Conservation (phyloP, 1,140 invertebrate species). For the Bombus vancouverensis region DNA sequence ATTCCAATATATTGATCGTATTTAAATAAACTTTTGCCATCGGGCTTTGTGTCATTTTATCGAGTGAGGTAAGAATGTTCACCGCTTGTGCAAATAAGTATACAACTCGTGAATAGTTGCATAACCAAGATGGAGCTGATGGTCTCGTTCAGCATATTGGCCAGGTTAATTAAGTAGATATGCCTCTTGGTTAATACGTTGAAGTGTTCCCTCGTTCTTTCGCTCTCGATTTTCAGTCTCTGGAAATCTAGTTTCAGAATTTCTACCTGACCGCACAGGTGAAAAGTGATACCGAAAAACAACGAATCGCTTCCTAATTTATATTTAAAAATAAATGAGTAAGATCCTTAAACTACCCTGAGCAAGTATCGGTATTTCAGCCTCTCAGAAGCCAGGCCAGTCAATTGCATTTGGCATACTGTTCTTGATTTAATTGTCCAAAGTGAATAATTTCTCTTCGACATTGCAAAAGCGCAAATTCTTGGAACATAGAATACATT, state of each 20-base stretch:
- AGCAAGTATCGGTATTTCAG: neutral
- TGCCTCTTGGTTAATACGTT: conserved; percentile 22
- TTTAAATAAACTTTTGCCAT: neutral
- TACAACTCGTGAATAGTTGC: conserved; percentile 50
- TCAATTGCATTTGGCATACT: no score
- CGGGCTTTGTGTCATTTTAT: neutral
- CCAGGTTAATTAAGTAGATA: conserved; percentile 17
- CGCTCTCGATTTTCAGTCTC: neutral
- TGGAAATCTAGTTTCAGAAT: conserved; percentile 37
- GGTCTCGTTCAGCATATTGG: conserved; percentile 19
- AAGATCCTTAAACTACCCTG: neutral
- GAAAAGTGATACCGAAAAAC: conserved; percentile 50
- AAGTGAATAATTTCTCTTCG: no score
- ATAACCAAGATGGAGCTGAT: conserved; percentile 17
- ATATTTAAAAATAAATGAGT: neutral
- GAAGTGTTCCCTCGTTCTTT: neutral
- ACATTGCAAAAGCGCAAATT: no score
- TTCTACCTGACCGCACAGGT: conserved; percentile 55
- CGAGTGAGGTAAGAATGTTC: neutral
- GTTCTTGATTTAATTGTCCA: no score
- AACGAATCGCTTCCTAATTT: conserved; percentile 46
- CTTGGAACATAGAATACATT: no score
- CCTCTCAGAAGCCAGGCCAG: no score
- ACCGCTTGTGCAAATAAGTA: conserved; percentile 51
- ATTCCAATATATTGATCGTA: neutral